Base-by-base conservation (phyloP, 2,888 invertebrate species). In the Eristalinus aeneus region DNA sequence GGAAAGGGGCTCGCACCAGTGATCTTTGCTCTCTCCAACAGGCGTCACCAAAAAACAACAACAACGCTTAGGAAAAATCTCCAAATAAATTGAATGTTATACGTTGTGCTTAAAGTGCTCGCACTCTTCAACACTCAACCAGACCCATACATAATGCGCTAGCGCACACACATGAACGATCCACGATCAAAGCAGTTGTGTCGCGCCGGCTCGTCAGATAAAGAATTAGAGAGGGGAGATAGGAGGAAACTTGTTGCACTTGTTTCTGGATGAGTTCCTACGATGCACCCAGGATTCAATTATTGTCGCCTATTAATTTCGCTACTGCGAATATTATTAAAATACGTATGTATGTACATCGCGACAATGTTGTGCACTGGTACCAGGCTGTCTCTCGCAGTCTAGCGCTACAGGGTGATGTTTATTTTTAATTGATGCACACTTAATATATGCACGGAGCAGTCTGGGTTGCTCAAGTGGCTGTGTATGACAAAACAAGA, bases 291-390 rank as follows among this genome's bases (percentile, higher is more conserved):
- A 73, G 69, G 81, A 81, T 86, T 81, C 81, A 81, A 81, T 86
- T 86, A 81, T 86, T 73, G 53, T 76, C 77, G 81, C 77, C 85
- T 77, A 86, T 86, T 86, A 86, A 86, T 80, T 80, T 85, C 61
- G 46, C 46, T 27, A 65, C 83, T 75, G 74, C 54, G 71, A 79
- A 84, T 80, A 72, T 67, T 76, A 82, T 81, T 86, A 81, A 81
- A 86, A 78, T 77, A 65, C n/a, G n/a, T n/a, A n/a, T n/a, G n/a
- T n/a, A n/a, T n/a, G n/a, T n/a, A n/a, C 65, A 73, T 68, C 20
- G 56, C 64, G 68, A 58, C 58, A 16, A 75, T 72, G 46, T 23
- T 6, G 20, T 22, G 20, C 9, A 36, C 34, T 82, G 87, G 87
- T 87, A 75, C 87, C 87, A 87, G 79, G 87, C 83, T 71, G 87